phyloP scores from a whole-genome alignment of 2,113 vertebrate genomes.

The Probosciger aterrimus region DNA sequence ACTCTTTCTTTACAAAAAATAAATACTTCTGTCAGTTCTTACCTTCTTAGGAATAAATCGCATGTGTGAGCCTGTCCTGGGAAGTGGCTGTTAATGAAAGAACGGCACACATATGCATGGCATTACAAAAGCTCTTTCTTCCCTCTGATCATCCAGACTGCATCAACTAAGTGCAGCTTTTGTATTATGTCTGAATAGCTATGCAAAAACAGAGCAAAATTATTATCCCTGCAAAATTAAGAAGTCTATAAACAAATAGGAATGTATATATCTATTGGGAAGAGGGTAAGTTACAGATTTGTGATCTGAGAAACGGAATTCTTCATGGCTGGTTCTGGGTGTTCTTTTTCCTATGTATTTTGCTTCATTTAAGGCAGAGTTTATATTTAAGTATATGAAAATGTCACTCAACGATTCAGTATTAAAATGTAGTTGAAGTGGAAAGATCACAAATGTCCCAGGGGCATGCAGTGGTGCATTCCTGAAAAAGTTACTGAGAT shows the following conservation, averaged over 20 bases:
- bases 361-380: background rate
- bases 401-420: background rate
- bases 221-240: background rate
- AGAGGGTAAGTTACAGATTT: background rate
- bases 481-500: background rate
- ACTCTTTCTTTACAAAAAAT: background rate
- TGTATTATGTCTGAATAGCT: background rate
- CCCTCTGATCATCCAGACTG: background rate
- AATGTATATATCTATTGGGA: background rate
- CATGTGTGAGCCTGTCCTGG: background rate
- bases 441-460: background rate
- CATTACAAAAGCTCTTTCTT: background rate
- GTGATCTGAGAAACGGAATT: background rate
- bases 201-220: background rate
- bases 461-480: background rate
- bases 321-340: background rate
- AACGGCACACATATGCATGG: background rate
- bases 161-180: background rate
- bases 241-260: background rate
- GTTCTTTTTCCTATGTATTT: background rate
- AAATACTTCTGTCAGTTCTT: slow-evolving; percentile 18
- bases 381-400: background rate
- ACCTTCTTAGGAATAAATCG: background rate
- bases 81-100: background rate
- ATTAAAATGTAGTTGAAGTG: background rate